Base-by-base conservation (phyloP, 1,140 invertebrate genomes). In the Apis laboriosa region DNA sequence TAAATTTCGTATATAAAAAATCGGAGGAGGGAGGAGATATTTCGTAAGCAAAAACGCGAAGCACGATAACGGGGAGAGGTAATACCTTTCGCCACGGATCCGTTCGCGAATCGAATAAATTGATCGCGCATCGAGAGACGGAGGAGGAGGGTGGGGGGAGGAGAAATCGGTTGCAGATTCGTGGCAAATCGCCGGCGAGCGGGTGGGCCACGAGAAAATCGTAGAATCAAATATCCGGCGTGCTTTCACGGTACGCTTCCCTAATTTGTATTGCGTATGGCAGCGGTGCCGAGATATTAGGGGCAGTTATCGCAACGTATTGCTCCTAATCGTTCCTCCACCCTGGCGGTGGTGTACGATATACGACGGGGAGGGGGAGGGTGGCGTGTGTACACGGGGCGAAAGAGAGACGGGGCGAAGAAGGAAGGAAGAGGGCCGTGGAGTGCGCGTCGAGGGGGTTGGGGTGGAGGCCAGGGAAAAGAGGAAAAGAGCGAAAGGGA, bases 251-350 rank as follows among this genome's bases (percentile, higher is more conserved):
- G 87, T 90, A 90, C 74, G 86, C 89, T 90, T 88, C 86, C 92
- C 90, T 93, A 93, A 93, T 93, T 93, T 93, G 92, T 93, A 92
- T 92, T 92, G 91, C 91, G 87, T 84, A 89, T 88, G 90, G 88
- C 89, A 84, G 90, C 88, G 86, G 91, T 91, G 89, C 86, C 89
- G 90, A 89, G 91, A 92, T 92, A 93, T 93, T 93, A 92, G 91
- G 91, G 92, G 91, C 90, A 92, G 93, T 94, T 93, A 93, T 94
- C 92, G 92, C 91, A 91, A 90, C 92, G 92, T 93, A 93, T 93
- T 92, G 92, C 92, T 93, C 92, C 92, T 93, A 94, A 94, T 94
- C 92, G 93, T 93, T 93, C 89, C 87, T 93, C 89, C 87, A 90
- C 86, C 85, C 89, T 76, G 80, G 78, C 60, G 80, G 80, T 80